A percentile compares a stretch with the other conserved stretches of the same genome.
Conservation (phyloP, 2,113 vertebrate species). For the Bufo bufo region DNA sequence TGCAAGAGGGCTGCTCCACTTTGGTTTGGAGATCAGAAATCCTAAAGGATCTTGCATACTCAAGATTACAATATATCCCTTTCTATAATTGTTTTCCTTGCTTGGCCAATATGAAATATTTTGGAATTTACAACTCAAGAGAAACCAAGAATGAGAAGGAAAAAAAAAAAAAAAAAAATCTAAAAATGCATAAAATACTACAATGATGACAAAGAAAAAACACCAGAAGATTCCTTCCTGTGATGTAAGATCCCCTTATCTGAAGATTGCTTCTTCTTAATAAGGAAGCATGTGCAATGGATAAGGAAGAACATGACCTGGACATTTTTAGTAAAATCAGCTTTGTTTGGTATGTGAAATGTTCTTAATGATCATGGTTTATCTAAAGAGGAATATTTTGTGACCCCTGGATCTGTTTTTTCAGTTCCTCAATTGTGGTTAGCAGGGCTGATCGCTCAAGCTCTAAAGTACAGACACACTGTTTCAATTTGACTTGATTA, state of each 20-base stretch:
- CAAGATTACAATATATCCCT: neutral
- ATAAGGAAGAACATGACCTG: neutral
- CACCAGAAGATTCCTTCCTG: neutral
- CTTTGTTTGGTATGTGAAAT: neutral
- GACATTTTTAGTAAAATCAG: neutral
- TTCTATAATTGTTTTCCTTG: neutral
- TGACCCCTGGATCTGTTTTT: constrained; percentile 60
- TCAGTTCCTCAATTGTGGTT: constrained; percentile 74
- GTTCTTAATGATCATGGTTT: neutral
- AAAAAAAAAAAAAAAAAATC: too few species aligned
- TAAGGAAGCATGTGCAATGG: neutral
- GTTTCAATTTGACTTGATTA: constrained; percentile 79
- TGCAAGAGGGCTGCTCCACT: neutral
- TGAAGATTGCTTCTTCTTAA: neutral
- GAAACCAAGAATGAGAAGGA: neutral
- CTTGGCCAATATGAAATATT: neutral
- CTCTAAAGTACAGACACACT: constrained; percentile 78
- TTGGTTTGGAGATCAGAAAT: neutral
- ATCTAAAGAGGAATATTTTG: neutral
- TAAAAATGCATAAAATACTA: neutral
- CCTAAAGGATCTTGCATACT: neutral
- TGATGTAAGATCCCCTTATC: neutral
- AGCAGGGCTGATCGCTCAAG: constrained; percentile 79
- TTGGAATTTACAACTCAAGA: neutral
- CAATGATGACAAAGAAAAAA: neutral